Evolutionary conservation across 2,797 vertebrate species (phyloP).

Genomic region (Propithecus perrieri): DNA sequence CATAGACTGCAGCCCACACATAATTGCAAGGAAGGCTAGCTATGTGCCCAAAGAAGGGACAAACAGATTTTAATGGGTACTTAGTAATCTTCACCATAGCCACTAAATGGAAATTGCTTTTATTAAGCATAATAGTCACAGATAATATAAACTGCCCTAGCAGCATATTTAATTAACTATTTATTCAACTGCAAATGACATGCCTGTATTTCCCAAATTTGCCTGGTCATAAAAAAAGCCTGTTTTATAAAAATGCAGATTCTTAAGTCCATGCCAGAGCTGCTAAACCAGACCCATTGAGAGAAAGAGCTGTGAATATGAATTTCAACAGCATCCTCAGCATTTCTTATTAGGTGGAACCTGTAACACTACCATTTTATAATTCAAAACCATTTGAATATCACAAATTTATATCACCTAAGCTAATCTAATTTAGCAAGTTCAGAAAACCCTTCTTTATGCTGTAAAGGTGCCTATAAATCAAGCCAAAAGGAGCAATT

Average conservation of each 20-base stretch:
- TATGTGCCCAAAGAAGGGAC: neutral
- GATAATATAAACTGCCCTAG: neutral
- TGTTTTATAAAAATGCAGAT: constrained; percentile 6
- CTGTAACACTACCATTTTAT: neutral
- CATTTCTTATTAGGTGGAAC: neutral
- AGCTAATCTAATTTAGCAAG: neutral
- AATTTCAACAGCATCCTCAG: neutral
- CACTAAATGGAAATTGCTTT: neutral
- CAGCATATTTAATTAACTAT: neutral
- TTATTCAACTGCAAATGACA: neutral
- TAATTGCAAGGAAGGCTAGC: neutral
- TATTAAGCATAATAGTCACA: neutral
- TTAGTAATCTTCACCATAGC: neutral
- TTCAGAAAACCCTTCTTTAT: constrained; percentile 15
- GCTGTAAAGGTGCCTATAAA: neutral
- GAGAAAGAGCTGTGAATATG: neutral
- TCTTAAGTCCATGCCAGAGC: neutral
- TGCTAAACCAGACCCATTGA: neutral
- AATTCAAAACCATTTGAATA: neutral
- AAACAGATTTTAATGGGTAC: neutral
- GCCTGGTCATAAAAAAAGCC: neutral
- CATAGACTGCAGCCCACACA: neutral
- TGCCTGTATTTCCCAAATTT: neutral
- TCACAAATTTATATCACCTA: neutral
- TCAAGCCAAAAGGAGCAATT: constrained; percentile 27